phyloP scores from a whole-genome alignment of 2,113 vertebrate genomes.

The Raphicerus campestris region DNA sequence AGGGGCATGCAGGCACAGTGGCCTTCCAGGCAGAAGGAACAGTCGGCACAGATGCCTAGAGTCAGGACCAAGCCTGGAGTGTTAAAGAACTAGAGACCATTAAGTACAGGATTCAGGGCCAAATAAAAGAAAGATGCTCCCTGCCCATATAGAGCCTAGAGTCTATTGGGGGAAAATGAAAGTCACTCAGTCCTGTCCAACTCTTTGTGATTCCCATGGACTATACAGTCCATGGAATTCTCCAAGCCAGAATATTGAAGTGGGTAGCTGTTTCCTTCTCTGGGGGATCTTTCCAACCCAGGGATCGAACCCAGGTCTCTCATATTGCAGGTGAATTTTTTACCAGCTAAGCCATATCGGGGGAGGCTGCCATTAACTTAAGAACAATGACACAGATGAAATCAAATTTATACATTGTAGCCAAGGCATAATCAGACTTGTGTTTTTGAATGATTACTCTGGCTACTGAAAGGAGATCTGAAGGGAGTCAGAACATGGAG shows the following conservation, averaged over 20 bases:
- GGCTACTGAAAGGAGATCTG: background rate
- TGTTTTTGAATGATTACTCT: background rate
- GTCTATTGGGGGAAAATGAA: background rate
- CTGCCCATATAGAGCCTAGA: background rate
- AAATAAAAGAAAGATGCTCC: background rate
- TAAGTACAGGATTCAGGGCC: background rate
- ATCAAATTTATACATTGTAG: background rate
- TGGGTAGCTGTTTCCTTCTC: background rate
- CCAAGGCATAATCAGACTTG: background rate
- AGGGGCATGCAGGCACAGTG: background rate
- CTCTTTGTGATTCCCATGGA: background rate
- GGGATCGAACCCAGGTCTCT: background rate
- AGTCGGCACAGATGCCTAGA: background rate
- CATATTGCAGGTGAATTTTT: background rate
- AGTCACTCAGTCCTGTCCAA: background rate
- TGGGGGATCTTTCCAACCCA: background rate
- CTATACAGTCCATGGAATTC: background rate
- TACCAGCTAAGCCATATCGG: background rate
- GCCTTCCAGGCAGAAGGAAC: background rate
- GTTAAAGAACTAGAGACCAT: background rate
- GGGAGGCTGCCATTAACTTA: background rate
- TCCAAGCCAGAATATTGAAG: background rate
- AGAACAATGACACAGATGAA: background rate
- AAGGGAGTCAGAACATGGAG: background rate
- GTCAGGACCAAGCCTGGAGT: background rate